These are phyloP conservation scores for Melanotaenia maccullochi DNA, from an alignment of 2,797 vertebrate species.

Conservation along the genomic window DNA sequence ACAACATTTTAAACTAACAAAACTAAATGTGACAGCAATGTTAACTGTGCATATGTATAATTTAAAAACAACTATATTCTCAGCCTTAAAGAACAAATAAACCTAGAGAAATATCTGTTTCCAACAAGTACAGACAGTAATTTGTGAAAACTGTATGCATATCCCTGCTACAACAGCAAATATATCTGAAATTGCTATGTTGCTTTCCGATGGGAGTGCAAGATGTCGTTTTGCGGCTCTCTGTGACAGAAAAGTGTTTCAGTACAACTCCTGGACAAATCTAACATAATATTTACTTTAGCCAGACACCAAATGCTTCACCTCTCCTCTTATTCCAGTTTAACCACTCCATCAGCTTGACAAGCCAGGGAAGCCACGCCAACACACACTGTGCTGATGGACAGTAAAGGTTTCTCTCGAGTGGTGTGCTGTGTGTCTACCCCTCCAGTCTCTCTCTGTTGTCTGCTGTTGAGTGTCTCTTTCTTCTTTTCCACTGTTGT, in stretches of 20 bases:
- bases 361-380: conserved; percentile 64
- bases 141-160: not conserved
- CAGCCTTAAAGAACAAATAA: not conserved
- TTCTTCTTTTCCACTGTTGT: conserved; percentile 34
- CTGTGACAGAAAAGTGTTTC: conserved; percentile 49
- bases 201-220: conserved; percentile 25
- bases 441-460: conserved; percentile 13
- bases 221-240: conserved; percentile 32
- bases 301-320: conserved; percentile 67
- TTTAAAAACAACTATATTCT: not conserved
- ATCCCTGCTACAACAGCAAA: not conserved
- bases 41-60: not conserved
- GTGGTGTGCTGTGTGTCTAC: conserved; percentile 12
- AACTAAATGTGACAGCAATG: not conserved
- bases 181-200: not conserved
- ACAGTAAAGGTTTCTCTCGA: conserved; percentile 41
- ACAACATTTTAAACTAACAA: not conserved
- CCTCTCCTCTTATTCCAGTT: conserved; percentile 65
- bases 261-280: conserved; percentile 57
- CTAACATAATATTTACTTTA: conserved; percentile 81
- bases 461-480: conserved; percentile 29
- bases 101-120: not conserved
- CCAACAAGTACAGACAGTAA: too few relatives aligned
- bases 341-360: conserved; percentile 78
- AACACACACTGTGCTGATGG: conserved; percentile 39